A percentile compares a stretch with the other conserved stretches of the same genome.
These are phyloP conservation scores for Bos taurus DNA, from an alignment of 2,113 vertebrate species.

Conservation along the genomic window ARS-UCD2.0 NC_037343.1:24591001-24591500, in stretches of 20 bases:
- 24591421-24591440: neutral
- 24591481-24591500: neutral
- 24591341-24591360: neutral
- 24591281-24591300: neutral
- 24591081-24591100: neutral
- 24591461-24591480: neutral
- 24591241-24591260: neutral
- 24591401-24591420: neutral
- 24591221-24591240: neutral
- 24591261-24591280: neutral
- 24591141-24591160: neutral
- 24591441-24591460: neutral
- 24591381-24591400: too few relatives aligned
- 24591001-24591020: neutral
- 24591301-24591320: neutral
- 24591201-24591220: neutral
- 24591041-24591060: neutral
- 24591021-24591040: neutral
- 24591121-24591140: neutral
- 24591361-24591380: neutral
- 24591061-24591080: neutral
- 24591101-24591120: neutral
- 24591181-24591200: neutral
- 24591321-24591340: neutral
- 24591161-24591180: neutral